Evolutionary conservation across 2,113 vertebrate genomes (phyloP), one percentile per base, ranked within the genome.

Genomic region (Mellivora capensis): DNA sequence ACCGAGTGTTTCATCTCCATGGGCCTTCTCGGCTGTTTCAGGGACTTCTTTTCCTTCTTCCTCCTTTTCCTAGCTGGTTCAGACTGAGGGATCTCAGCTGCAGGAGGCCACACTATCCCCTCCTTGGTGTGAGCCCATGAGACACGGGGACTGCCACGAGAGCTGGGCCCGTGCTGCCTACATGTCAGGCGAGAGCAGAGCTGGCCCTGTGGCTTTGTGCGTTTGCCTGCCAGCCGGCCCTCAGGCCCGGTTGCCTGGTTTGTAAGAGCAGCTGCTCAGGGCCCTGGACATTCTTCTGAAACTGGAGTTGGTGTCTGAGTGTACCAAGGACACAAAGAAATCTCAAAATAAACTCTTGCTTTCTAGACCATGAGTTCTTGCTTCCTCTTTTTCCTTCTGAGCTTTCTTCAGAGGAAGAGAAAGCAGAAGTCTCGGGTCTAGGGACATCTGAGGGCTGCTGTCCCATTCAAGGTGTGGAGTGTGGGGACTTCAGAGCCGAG

Each of bases 381-480:
- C 84, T 98, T 98, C 98, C 94, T 91, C 90, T 93, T 97, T 93
- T 84, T 31, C 87, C 67, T 27, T 74, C 67, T 94, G 92, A 90
- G 91, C 96, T 98, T 98, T 96, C 97, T 95, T 44, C 31, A 37
- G 81, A 82, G 76, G 86, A 64, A 79, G 76, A 94, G 90, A 97
- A 98, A 98, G 97, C 95, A 96, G 97, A 98, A 98, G 97, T 90
- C 42, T 52, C 57, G 80, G 85, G 76, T 42, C 72, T 42, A 4
- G 44, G 74, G 81, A n/a, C 12, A 67, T 29, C 74, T 39, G 69
- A 14, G n/a, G 15, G 31, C 47, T 49, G 1, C 29, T 47, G 1
- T 59, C 31, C 31, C 18, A 4, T 57, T 85, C 20, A 25, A n/a
- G 62, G 76, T 61, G 42, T 47, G 7, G 27, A 47, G 3, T 20